Evolutionary conservation across 2,113 vertebrate species (phyloP).

Genomic region (Cygnus atratus): DNA sequence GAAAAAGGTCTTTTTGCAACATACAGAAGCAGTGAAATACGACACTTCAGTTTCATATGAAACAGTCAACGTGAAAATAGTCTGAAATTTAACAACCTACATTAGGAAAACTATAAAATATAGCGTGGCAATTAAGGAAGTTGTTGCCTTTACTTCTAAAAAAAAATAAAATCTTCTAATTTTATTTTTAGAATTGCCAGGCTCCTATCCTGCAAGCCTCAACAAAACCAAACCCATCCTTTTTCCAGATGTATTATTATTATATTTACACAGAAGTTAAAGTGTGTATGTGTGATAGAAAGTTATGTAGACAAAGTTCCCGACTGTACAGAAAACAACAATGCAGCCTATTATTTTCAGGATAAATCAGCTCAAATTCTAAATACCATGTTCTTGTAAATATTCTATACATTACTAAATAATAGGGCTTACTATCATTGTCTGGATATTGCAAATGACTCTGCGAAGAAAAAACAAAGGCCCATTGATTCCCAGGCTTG

Average conservation of each 20-base stretch:
- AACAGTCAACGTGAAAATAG: conserved; percentile 19
- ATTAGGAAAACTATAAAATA: conserved; percentile 14
- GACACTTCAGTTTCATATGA: conserved; percentile 21
- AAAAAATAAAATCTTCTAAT: not conserved
- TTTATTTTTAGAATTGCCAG: conserved; percentile 7
- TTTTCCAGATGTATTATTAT: not conserved
- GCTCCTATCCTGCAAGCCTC: not conserved
- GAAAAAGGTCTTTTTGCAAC: conserved; percentile 47
- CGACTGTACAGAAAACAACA: conserved; percentile 7
- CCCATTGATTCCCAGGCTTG: conserved; percentile 23
- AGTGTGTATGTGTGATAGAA: not conserved
- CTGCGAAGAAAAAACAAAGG: conserved; percentile 32
- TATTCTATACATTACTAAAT: not conserved
- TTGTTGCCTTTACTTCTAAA: conserved; percentile 22
- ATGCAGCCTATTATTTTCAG: conserved; percentile 23
- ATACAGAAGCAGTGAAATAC: conserved; percentile 59
- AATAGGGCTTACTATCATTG: not conserved
- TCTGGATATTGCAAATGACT: conserved; percentile 15
- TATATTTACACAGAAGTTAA: not conserved
- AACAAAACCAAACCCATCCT: not conserved
- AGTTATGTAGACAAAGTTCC: not conserved
- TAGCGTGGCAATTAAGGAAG: not conserved
- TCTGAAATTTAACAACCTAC: conserved; percentile 14
- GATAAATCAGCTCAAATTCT: not conserved
- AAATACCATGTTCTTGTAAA: conserved; percentile 11